phyloP scores from a whole-genome alignment of 1,140 invertebrate species.

The Aricia agestis region DNA sequence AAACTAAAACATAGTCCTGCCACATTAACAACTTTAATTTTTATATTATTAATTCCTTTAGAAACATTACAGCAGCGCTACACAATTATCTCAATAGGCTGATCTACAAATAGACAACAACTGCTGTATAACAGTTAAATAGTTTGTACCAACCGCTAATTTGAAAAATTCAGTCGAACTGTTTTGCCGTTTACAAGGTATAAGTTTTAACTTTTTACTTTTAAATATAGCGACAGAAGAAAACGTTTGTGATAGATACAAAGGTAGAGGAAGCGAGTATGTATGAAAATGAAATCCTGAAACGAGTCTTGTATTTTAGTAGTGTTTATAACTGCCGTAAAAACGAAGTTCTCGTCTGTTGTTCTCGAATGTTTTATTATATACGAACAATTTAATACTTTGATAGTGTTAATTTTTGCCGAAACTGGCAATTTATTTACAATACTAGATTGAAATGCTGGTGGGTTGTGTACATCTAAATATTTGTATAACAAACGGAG shows the following conservation, averaged over 20 bases:
- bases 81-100: neutral
- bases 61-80: constrained; percentile 6
- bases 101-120: constrained; percentile 8
- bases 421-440: neutral
- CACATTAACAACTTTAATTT: neutral
- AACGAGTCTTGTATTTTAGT: neutral
- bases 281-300: neutral
- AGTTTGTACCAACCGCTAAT: neutral
- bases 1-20: neutral
- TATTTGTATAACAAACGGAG: neutral
- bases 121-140: neutral
- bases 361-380: no score
- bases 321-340: no score
- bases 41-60: neutral
- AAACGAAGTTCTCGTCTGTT: no score
- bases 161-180: neutral
- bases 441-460: neutral
- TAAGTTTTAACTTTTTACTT: neutral
- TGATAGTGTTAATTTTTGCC: neutral
- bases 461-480: constrained; percentile 2
- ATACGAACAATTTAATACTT: neutral
- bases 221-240: no score
- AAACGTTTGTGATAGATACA: neutral
- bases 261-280: neutral
- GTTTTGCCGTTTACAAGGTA: neutral